Conservation (phyloP, 2,888 invertebrate species). For the Dione juno region DNA sequence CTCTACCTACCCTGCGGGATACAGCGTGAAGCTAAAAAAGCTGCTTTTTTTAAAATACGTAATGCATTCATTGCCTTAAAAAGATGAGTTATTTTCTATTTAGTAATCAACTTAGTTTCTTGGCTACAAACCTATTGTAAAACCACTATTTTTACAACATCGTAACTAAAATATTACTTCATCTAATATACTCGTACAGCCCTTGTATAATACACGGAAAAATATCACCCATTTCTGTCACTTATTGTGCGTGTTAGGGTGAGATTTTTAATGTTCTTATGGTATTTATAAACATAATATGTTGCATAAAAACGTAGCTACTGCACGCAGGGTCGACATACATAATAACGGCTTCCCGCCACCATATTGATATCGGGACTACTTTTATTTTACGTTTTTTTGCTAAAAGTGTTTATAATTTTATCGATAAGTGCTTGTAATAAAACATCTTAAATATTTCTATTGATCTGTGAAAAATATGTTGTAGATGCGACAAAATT, state of each 20-base stretch:
- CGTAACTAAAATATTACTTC: slow-evolving; percentile 2
- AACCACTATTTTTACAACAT: neutral
- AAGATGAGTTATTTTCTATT: too few relatives aligned
- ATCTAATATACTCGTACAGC: slow-evolving; percentile 5
- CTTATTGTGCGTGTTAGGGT: slow-evolving; percentile 11
- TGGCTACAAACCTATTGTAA: neutral
- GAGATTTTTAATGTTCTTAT: slow-evolving; percentile 13
- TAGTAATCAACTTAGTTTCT: neutral
- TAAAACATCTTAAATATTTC: too few relatives aligned
- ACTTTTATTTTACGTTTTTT: neutral
- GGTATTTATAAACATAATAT: neutral
- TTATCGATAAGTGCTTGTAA: too few relatives aligned
- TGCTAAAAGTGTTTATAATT: too few relatives aligned
- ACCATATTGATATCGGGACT: neutral
- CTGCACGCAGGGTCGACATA: slow-evolving; percentile 7
- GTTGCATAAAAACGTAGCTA: neutral
- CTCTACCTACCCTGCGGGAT: too few relatives aligned
- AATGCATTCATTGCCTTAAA: too few relatives aligned
- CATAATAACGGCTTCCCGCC: neutral
- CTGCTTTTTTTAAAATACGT: too few relatives aligned
- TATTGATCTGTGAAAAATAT: neutral
- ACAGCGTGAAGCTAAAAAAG: too few relatives aligned
- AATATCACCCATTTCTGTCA: neutral
- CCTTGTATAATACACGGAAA: slow-evolving; percentile 15
- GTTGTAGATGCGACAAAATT: neutral